Base-by-base conservation (phyloP, 2,888 invertebrate genomes). In the Ennomos quercinarius region DNA sequence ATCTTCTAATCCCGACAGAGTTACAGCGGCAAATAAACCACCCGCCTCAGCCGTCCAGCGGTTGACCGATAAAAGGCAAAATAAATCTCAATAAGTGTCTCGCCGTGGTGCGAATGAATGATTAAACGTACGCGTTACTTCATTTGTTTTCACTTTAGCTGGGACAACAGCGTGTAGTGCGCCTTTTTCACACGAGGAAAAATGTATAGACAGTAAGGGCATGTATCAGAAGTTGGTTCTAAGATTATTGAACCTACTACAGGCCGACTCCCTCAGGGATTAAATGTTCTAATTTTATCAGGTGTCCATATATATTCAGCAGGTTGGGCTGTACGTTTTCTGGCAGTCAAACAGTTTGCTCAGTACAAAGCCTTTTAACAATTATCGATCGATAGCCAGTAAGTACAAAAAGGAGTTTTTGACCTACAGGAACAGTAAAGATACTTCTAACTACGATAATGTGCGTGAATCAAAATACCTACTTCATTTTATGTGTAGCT, bases 91-190 rank as follows among this genome's bases (percentile, higher is more conserved):
- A 91, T 89, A 77, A 85, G 76, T 73, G 69, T 66, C 68, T 72
- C 77, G 77, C 78, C 76, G 76, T 77, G 78, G 68, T 76, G 75
- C 74, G 78, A 85, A 88, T 91, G 90, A 90, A 89, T 90, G 87
- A 90, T 91, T 91, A 91, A 90, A 83, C 83, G 82, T 74, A 78
- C 81, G 81, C 81, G 82, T 84, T 81, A 80, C 84, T 87, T 88
- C 83, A 89, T 90, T 91, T 88, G 89, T 89, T 90, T 89, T 89
- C 89, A 89, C 89, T 88, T 87, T 84, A 77, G 84, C 77, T 77
- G 73, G 80, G 80, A 84, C 84, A 82, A 83, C 78, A 83, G 76
- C 77, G 74, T 77, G 79, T 77, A 75, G 76, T 78, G 71, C 68
- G 74, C 77, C 78, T 80, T 75, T 52, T 60, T 66, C 71, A 66